phyloP scores from a whole-genome alignment of 2,888 invertebrate genomes.

The Eupithecia dodoneata region DNA sequence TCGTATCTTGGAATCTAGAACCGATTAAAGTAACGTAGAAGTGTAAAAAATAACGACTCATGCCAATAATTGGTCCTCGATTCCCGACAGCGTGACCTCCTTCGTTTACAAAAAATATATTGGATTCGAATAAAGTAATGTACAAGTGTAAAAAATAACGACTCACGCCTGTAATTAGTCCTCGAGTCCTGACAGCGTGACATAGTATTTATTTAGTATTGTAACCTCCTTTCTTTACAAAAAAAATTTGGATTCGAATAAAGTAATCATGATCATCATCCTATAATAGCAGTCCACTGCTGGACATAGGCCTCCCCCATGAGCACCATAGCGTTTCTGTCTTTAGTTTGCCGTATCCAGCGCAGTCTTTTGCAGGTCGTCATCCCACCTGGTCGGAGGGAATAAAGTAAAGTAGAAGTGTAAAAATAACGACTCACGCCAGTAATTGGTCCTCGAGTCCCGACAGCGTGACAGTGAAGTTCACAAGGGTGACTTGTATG shows the following conservation, averaged over 20 bases:
- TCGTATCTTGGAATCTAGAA: too few relatives aligned
- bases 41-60: constrained; percentile 70
- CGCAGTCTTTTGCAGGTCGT: too few relatives aligned
- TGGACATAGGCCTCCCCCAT: too few relatives aligned
- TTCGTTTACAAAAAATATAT: too few relatives aligned
- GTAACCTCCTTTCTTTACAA: too few relatives aligned
- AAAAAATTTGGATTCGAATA: too few relatives aligned
- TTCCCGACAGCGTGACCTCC: constrained; percentile 89
- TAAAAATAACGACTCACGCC: constrained; percentile 85
- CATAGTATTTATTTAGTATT: constrained; percentile 55
- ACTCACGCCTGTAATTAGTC: constrained; percentile 95
- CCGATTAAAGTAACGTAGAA: background rate
- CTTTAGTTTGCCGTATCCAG: too few relatives aligned
- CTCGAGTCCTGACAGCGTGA: constrained; percentile 94
- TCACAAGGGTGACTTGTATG: constrained; percentile 95
- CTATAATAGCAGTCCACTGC: too few relatives aligned
- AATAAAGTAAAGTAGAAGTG: background rate
- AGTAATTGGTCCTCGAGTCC: constrained; percentile 96
- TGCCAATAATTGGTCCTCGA: constrained; percentile 97
- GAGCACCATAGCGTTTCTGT: too few relatives aligned
- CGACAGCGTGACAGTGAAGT: constrained; percentile 95
- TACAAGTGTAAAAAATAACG: background rate
- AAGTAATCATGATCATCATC: too few relatives aligned
- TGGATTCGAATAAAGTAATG: too few relatives aligned
- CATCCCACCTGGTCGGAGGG: too few relatives aligned